phyloP scores from a whole-genome alignment of 1,140 invertebrate genomes.

The Drosophila mayri region DNA sequence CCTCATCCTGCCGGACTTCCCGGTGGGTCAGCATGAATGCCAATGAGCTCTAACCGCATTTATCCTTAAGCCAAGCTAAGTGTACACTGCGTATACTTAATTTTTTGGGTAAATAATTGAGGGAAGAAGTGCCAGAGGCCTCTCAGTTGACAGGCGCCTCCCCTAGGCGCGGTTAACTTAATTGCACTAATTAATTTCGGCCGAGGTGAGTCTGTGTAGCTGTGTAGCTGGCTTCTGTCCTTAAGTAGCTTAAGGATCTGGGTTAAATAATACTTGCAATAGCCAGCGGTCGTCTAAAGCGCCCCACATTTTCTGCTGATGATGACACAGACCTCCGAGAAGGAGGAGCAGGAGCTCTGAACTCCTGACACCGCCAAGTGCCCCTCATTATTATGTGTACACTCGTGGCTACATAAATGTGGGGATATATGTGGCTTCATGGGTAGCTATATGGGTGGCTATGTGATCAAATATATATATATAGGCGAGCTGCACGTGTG shows the following conservation, averaged over 20 bases:
- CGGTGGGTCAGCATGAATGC: slow-evolving; percentile 33
- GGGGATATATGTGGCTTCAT: slow-evolving; percentile 10
- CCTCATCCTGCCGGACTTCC: not conserved
- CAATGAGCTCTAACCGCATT: slow-evolving; percentile 38
- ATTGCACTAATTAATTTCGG: slow-evolving; percentile 73
- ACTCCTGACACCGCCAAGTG: slow-evolving; percentile 44
- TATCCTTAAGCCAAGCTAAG: slow-evolving; percentile 8
- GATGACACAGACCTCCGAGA: slow-evolving; percentile 55
- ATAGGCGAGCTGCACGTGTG: slow-evolving; percentile 39
- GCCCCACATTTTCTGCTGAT: slow-evolving; percentile 57
- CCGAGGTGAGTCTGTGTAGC: slow-evolving; percentile 50
- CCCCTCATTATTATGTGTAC: slow-evolving; percentile 45
- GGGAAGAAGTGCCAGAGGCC: not conserved
- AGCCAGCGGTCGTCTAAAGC: slow-evolving; percentile 15
- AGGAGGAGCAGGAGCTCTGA: slow-evolving; percentile 25
- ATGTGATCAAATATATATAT: slow-evolving; percentile 4
- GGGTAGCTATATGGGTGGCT: not conserved
- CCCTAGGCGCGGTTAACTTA: slow-evolving; percentile 51
- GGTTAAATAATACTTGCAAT: slow-evolving; percentile 28
- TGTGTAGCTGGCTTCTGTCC: slow-evolving; percentile 29
- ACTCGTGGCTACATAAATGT: slow-evolving; percentile 8
- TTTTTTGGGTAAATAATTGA: slow-evolving; percentile 34
- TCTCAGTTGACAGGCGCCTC: slow-evolving; percentile 7
- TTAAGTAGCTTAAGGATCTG: slow-evolving; percentile 46
- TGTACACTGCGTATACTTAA: slow-evolving; percentile 41